phyloP scores from a whole-genome alignment of 1,140 invertebrate species.

The Drosophila eugracilis region DNA sequence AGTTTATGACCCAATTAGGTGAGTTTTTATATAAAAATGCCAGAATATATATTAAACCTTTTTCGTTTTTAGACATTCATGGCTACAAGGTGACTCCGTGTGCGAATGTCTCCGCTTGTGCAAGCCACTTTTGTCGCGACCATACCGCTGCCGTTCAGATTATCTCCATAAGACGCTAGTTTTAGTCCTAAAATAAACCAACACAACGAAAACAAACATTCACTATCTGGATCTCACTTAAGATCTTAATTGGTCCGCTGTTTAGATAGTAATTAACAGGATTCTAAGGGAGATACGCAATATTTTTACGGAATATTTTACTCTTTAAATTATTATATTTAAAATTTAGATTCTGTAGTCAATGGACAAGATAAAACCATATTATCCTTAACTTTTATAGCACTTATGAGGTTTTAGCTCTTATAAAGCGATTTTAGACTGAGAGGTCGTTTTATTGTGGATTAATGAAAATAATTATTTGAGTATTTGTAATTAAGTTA shows the following conservation, averaged over 20 bases:
- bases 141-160: conserved; percentile 70
- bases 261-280: conserved; percentile 22
- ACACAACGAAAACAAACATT: conserved; percentile 14
- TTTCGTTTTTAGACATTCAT: conserved; percentile 5
- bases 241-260: conserved; percentile 19
- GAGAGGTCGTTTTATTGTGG: conserved; percentile 1
- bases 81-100: conserved; percentile 64
- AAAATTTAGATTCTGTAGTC: background rate
- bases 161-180: conserved; percentile 57
- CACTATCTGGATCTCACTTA: conserved; percentile 13
- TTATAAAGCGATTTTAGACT: too few species aligned
- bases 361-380: background rate
- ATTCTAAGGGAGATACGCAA: background rate
- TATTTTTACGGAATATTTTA: background rate
- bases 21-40: conserved; percentile 2
- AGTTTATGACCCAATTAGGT: conserved; percentile 68
- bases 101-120: conserved; percentile 55
- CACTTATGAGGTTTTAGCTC: too few species aligned
- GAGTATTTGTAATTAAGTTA: conserved; percentile 11
- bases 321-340: background rate
- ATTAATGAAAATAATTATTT: conserved; percentile 7
- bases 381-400: too few species aligned
- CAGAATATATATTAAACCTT: background rate
- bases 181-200: conserved; percentile 43
- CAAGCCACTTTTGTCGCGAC: conserved; percentile 71